These are phyloP conservation scores for Dusona sp. DNA, from an alignment of 2,888 invertebrate genomes.

Conservation along the genomic window DNA sequence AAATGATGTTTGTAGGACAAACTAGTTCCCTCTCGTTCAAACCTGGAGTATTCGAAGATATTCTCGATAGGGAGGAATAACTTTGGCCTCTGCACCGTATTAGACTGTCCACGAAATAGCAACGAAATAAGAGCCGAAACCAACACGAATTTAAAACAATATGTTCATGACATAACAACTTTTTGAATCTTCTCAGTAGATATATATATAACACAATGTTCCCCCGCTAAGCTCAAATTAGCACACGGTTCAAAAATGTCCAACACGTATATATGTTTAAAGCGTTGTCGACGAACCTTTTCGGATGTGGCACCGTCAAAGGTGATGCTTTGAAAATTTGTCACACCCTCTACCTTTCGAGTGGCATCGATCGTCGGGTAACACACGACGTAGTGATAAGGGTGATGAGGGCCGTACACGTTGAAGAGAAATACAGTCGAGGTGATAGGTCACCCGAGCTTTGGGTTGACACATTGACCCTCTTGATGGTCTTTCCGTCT, in stretches of 20 bases:
- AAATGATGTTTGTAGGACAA: not conserved
- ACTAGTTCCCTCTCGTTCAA: not conserved
- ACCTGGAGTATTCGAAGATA: not conserved
- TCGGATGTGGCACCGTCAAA: constrained; percentile 40
- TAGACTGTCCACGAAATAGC: not conserved
- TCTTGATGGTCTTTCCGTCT: constrained; percentile 41
- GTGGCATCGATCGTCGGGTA: constrained; percentile 57
- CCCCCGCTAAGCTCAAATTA: not conserved
- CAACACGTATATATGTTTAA: not conserved
- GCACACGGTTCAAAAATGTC: constrained; percentile 1
- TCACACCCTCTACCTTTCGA: constrained; percentile 43
- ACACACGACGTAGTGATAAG: constrained; percentile 5
- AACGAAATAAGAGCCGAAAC: not conserved
- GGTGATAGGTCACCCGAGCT: constrained; percentile 62
- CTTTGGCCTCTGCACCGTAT: not conserved
- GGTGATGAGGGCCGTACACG: constrained; percentile 11
- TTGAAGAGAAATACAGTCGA: constrained; percentile 11
- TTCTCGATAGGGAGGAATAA: not conserved
- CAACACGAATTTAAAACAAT: not conserved
- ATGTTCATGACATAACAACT: not conserved
- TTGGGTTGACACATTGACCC: constrained; percentile 65
- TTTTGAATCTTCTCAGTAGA: not conserved
- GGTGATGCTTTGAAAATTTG: constrained; percentile 65
- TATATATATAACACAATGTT: not conserved
- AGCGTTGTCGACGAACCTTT: constrained; percentile 33